A percentile compares a stretch with the other conserved stretches of the same genome.
Conservation (phyloP, 92 coral and sea anemone species). For the Epizoanthus rinbou region DNA sequence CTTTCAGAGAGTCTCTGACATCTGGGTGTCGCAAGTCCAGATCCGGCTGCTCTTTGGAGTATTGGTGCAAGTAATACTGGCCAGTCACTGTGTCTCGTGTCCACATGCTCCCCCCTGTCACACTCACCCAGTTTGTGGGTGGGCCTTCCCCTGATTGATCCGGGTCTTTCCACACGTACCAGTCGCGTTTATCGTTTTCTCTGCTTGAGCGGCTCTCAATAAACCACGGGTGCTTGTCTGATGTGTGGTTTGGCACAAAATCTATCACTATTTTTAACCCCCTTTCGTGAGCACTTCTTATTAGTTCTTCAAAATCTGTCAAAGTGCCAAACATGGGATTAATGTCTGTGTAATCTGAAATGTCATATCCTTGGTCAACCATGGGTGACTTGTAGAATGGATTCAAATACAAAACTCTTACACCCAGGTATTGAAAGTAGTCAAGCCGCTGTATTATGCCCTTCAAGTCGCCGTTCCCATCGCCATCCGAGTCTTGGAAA, state of each 20-base stretch:
- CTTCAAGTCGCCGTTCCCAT: slow-evolving; percentile 87
- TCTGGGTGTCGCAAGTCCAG: slow-evolving; percentile 73
- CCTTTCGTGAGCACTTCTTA: slow-evolving; percentile 63
- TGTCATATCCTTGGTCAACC: slow-evolving; percentile 88
- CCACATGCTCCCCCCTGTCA: slow-evolving; percentile 83
- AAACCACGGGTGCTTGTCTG: slow-evolving; percentile 84
- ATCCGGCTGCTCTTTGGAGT: slow-evolving; percentile 75
- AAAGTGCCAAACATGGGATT: slow-evolving; percentile 79
- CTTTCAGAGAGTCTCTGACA: slow-evolving; percentile 73
- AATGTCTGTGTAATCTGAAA: slow-evolving; percentile 71
- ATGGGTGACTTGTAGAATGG: slow-evolving; percentile 76
- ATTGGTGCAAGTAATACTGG: slow-evolving; percentile 81
- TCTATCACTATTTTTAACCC: slow-evolving; percentile 83
- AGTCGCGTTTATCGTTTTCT: slow-evolving; percentile 51
- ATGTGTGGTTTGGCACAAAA: slow-evolving; percentile 88
- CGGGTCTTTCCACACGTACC: slow-evolving; percentile 91
- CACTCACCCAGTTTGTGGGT: slow-evolving; percentile 78
- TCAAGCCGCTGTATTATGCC: slow-evolving; percentile 76
- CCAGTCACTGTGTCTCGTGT: slow-evolving; percentile 59
- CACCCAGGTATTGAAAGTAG: slow-evolving; percentile 79
- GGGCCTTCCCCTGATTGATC: slow-evolving; percentile 69
- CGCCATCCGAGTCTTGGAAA: slow-evolving; percentile 79
- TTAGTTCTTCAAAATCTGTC: slow-evolving; percentile 81
- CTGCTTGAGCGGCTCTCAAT: slow-evolving; percentile 63
- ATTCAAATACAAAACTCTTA: slow-evolving; percentile 72